phyloP scores from a whole-genome alignment of 2,113 vertebrate species.

The Pterocles orientalis region DNA sequence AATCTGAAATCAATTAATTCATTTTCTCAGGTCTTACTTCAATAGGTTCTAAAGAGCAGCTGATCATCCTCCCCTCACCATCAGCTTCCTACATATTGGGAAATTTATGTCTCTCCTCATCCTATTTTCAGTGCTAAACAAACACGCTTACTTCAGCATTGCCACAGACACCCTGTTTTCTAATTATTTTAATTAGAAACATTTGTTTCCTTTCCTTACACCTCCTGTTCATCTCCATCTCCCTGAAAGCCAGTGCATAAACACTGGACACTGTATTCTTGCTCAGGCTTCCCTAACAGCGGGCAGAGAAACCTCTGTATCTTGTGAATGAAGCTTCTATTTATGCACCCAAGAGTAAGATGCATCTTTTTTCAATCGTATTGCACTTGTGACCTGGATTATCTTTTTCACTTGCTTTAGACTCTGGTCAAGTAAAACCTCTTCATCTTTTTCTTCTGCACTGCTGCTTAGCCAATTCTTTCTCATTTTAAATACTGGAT shows the following conservation, averaged over 20 bases:
- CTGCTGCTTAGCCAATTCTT: background rate
- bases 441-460: background rate
- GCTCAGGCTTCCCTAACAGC: background rate
- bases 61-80: background rate
- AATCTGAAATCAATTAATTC: background rate
- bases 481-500: background rate
- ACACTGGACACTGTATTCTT: background rate
- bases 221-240: background rate
- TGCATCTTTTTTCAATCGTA: background rate
- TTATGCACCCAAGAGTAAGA: background rate
- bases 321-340: background rate
- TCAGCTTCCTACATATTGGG: background rate
- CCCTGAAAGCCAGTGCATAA: background rate
- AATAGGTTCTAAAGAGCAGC: background rate
- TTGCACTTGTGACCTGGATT: background rate
- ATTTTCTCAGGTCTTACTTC: background rate
- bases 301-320: background rate
- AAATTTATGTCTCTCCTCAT: background rate
- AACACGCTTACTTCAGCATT: background rate
- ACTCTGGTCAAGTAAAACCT: background rate
- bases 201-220: background rate
- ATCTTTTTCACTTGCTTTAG: background rate
- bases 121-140: background rate
- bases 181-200: conserved; percentile 15
- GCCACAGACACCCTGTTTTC: rapidly evolving